These are phyloP conservation scores for Diorhabda elongata DNA, from an alignment of 1,140 invertebrate genomes.

Conservation along the genomic window DNA sequence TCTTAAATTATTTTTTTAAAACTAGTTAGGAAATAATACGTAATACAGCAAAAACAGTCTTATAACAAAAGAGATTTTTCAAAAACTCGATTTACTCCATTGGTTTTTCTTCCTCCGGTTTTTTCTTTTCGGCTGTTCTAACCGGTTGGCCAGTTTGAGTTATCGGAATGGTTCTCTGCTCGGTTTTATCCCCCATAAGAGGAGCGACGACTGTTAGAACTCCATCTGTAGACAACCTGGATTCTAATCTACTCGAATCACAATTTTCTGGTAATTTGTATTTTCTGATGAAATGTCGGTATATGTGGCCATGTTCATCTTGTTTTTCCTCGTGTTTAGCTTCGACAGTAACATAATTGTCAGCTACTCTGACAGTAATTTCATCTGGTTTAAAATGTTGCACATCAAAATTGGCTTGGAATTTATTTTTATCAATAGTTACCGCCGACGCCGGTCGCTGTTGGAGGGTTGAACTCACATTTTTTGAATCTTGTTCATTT, in stretches of 20 bases:
- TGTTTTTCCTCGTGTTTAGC: conserved; percentile 68
- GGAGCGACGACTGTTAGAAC: conserved; percentile 58
- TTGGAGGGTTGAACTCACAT: conserved; percentile 17
- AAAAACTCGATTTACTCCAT: too few species aligned
- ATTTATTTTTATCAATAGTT: conserved; percentile 44
- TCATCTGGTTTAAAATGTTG: conserved; percentile 71
- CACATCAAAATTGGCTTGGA: conserved; percentile 63
- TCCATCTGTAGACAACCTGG: conserved; percentile 59
- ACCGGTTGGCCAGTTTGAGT: conserved; percentile 51
- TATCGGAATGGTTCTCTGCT: conserved; percentile 50
- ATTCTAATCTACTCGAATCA: conserved; percentile 52
- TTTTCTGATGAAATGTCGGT: conserved; percentile 62
- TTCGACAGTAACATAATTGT: conserved; percentile 60
- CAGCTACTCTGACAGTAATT: conserved; percentile 71
- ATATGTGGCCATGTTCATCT: conserved; percentile 61
- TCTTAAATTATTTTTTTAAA: too few species aligned
- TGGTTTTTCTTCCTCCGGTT: background rate
- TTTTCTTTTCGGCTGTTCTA: conserved; percentile 18
- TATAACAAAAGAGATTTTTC: too few species aligned
- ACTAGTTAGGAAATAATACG: too few species aligned
- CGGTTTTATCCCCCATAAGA: conserved; percentile 29
- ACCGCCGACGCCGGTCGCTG: conserved; percentile 44
- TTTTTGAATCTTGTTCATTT: too few species aligned
- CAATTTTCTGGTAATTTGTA: conserved; percentile 59
- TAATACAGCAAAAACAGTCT: too few species aligned